These are phyloP conservation scores for Gambusia yucatana DNA, from an alignment of 2,797 vertebrate species.

Conservation along the genomic window DNA sequence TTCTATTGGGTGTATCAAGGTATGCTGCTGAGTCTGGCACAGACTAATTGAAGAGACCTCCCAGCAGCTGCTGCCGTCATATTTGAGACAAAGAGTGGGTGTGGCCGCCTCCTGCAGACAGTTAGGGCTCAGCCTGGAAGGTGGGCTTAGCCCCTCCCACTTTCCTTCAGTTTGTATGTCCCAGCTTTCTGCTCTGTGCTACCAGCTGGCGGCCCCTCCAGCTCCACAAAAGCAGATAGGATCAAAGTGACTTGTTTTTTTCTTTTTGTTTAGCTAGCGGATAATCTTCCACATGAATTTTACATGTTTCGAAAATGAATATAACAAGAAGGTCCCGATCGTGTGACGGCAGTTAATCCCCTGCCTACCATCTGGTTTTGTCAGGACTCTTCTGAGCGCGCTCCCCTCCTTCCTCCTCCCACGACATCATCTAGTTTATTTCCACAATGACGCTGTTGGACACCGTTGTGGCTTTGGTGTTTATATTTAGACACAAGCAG, in stretches of 20 bases:
- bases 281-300: constrained; percentile 80
- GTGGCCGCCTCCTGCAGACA: constrained; percentile 67
- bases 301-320: constrained; percentile 66
- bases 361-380: constrained; percentile 75
- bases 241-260: constrained; percentile 77
- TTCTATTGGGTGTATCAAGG: constrained; percentile 8
- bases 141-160: constrained; percentile 46
- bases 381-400: constrained; percentile 30
- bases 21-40: constrained; percentile 46
- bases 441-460: constrained; percentile 61
- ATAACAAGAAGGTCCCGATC: constrained; percentile 70
- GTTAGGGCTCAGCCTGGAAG: constrained; percentile 60
- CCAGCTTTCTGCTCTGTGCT: constrained; percentile 41
- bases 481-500: constrained; percentile 77
- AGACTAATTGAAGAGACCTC: constrained; percentile 65
- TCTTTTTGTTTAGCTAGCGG: constrained; percentile 56
- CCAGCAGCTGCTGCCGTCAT: constrained; percentile 74
- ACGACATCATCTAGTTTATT: constrained; percentile 68
- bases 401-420: constrained; percentile 44
- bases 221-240: constrained; percentile 67
- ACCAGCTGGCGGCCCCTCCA: constrained; percentile 74
- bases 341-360: constrained; percentile 77
- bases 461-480: constrained; percentile 58
- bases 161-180: constrained; percentile 6
- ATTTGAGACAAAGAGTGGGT: constrained; percentile 75